Evolutionary conservation across 2,888 invertebrate genomes (phyloP).

Genomic region (Habroteleia sp.): DNA sequence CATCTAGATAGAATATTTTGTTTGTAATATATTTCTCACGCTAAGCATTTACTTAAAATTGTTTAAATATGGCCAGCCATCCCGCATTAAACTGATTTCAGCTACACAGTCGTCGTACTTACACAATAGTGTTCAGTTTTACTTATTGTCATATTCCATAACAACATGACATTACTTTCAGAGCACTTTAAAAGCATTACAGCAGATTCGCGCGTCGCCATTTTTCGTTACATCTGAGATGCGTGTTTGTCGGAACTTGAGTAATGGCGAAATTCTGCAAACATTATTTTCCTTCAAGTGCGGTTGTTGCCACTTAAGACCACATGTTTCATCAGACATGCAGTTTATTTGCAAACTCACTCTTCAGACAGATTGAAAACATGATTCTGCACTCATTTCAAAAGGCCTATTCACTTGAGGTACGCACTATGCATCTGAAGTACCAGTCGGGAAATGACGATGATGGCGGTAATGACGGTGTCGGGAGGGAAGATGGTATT

Average conservation of each 20-base stretch:
- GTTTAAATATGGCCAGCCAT: too few species aligned
- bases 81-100: too few species aligned
- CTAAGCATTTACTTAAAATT: too few species aligned
- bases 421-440: conserved; percentile 36
- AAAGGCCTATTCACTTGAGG: conserved; percentile 49
- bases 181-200: conserved; percentile 19
- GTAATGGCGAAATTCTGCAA: conserved; percentile 29
- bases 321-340: conserved; percentile 34
- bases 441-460: conserved; percentile 46
- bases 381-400: conserved; percentile 54
- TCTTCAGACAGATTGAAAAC: conserved; percentile 48
- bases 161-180: conserved; percentile 23
- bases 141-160: not conserved
- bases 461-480: conserved; percentile 52
- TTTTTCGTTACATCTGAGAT: conserved; percentile 13
- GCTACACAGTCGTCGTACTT: too few species aligned
- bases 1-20: too few species aligned
- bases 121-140: conserved; percentile 7
- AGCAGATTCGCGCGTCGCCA: conserved; percentile 1
- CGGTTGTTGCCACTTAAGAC: conserved; percentile 39
- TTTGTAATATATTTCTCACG: too few species aligned
- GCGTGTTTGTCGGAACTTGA: conserved; percentile 20
- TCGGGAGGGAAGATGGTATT: conserved; percentile 22
- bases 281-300: conserved; percentile 25
- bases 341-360: conserved; percentile 42